phyloP scores from a whole-genome alignment of 1,140 invertebrate species.

The Dinothrombium tinctorium region DNA sequence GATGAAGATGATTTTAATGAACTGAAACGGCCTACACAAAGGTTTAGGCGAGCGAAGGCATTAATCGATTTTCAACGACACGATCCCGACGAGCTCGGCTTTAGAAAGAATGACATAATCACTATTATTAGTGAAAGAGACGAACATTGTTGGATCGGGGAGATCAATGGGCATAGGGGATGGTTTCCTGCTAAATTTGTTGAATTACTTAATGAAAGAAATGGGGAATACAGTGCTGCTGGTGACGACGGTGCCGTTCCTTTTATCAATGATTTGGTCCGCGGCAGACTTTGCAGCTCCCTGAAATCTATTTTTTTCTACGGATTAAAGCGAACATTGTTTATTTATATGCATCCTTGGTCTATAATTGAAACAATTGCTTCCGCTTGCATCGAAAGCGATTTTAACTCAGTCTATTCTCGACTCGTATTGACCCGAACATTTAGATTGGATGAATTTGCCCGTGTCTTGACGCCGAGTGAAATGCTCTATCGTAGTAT shows the following conservation, averaged over 20 bases:
- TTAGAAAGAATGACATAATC: conserved; percentile 93
- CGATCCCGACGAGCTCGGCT: conserved; percentile 94
- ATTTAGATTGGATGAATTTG: conserved; percentile 90
- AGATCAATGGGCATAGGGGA: conserved; percentile 83
- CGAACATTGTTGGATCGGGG: conserved; percentile 99
- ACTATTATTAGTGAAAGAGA: conserved; percentile 93
- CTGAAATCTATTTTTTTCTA: conserved; percentile 85
- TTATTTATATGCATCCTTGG: conserved; percentile 87
- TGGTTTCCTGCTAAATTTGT: conserved; percentile 99
- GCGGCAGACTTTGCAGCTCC: conserved; percentile 68
- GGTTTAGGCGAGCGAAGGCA: conserved; percentile 53
- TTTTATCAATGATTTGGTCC: conserved; percentile 79
- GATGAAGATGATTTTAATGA: conserved; percentile 12
- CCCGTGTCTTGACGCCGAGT: conserved; percentile 92
- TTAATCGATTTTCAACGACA: conserved; percentile 89
- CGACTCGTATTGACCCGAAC: conserved; percentile 91
- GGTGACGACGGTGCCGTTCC: conserved; percentile 93
- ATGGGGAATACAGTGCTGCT: conserved; percentile 70
- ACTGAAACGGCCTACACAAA: conserved; percentile 27
- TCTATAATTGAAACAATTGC: conserved; percentile 65
- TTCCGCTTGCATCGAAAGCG: conserved; percentile 56
- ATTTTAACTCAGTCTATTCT: conserved; percentile 94
- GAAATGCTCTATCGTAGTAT: conserved; percentile 42
- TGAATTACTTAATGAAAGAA: conserved; percentile 82
- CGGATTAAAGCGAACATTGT: conserved; percentile 68